Conservation (phyloP, 2,888 invertebrate species). For the Leucoma salicis region DNA sequence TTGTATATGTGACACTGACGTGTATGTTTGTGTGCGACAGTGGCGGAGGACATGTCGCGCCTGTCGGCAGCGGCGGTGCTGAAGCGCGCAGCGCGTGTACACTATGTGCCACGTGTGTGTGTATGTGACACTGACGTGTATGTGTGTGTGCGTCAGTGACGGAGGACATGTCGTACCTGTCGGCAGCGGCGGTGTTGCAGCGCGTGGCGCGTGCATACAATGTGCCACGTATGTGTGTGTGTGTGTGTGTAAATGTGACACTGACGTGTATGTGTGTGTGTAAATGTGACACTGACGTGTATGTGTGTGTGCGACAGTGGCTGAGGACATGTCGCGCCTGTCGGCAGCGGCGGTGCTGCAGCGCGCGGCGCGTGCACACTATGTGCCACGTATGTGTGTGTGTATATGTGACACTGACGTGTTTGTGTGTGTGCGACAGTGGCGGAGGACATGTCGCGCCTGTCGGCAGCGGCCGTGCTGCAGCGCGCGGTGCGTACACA, state of each 20-base stretch:
- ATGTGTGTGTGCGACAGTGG: no score
- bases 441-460: slow-evolving; percentile 88
- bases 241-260: no score
- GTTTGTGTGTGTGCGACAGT: no score
- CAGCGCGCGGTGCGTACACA: slow-evolving; percentile 93
- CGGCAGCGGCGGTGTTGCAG: slow-evolving; percentile 87
- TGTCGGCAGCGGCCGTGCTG: slow-evolving; percentile 87
- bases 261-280: no score
- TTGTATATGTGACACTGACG: no score
- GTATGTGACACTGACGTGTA: neutral
- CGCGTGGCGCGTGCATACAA: slow-evolving; percentile 95
- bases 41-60: slow-evolving; percentile 88
- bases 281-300: no score
- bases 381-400: no score
- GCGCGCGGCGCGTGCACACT: no score
- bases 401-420: no score
- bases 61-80: slow-evolving; percentile 88
- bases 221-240: slow-evolving; percentile 78
- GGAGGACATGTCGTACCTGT: slow-evolving; percentile 88
- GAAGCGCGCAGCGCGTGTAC: slow-evolving; percentile 91
- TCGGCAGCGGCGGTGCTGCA: no score
- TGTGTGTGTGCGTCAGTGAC: slow-evolving; percentile 52
- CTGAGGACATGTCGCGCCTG: no score
- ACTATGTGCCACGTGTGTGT: slow-evolving; percentile 86
- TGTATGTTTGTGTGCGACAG: no score